Conservation (phyloP, 2,113 vertebrate genomes). For the Noturus placidus region DNA sequence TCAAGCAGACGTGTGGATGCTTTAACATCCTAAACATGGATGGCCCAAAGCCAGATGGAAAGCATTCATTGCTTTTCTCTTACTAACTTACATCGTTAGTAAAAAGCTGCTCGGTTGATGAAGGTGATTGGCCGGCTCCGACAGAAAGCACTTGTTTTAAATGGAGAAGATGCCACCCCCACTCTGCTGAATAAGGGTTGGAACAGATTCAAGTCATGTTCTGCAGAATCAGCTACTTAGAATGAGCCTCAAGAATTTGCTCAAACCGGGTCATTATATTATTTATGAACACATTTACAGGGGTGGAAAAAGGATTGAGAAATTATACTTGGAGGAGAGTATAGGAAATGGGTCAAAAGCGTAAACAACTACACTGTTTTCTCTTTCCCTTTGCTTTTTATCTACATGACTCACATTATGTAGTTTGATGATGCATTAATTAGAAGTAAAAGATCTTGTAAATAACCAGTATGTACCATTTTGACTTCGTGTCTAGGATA, state of each 20-base stretch:
- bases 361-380: background rate
- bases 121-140: background rate
- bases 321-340: background rate
- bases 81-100: background rate
- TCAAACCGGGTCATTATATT: background rate
- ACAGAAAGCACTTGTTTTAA: background rate
- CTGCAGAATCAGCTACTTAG: background rate
- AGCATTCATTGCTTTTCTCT: background rate
- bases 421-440: no score
- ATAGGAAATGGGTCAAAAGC: background rate
- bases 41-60: background rate
- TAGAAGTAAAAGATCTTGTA: no score
- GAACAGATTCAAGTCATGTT: background rate
- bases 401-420: no score
- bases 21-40: background rate
- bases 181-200: background rate
- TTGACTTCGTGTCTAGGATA: no score
- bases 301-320: background rate
- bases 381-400: no score
- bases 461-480: no score
- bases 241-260: background rate
- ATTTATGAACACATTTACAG: background rate
- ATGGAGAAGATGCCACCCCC: background rate
- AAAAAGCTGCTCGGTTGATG: background rate
- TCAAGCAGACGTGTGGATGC: background rate